A percentile compares a stretch with the other conserved stretches of the same genome.
These are phyloP conservation scores for Centropyge bicolor DNA, from an alignment of 2,797 vertebrate genomes.

Conservation along the genomic window DNA sequence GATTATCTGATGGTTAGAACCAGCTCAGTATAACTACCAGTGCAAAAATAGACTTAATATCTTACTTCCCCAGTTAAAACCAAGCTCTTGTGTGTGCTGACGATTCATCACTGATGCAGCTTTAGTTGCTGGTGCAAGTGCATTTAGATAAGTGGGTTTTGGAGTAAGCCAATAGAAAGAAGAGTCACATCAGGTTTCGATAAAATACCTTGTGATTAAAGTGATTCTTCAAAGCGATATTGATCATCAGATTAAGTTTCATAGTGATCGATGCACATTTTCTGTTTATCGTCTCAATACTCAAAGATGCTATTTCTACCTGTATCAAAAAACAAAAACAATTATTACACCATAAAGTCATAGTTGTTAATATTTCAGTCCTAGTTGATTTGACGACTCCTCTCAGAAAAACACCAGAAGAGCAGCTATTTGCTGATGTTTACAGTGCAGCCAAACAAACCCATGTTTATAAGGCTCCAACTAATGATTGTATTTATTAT, in stretches of 20 bases:
- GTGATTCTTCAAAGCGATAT: not conserved
- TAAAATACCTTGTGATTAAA: not conserved
- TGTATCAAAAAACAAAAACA: too few relatives aligned
- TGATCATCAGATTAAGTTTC: not conserved
- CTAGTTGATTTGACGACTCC: not conserved
- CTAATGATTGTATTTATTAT: not conserved
- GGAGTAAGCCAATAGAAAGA: not conserved
- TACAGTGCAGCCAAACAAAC: not conserved
- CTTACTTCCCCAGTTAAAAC: conserved; percentile 5
- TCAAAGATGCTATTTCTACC: not conserved
- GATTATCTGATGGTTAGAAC: not conserved
- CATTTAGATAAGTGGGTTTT: not conserved
- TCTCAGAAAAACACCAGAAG: not conserved
- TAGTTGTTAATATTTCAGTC: not conserved
- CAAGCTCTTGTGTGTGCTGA: not conserved
- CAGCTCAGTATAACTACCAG: not conserved
- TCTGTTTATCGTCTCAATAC: not conserved
- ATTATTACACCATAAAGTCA: not conserved
- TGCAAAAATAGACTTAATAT: conserved; percentile 4
- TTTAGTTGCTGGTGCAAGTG: not conserved
- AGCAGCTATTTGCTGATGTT: not conserved
- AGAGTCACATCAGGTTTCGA: not conserved
- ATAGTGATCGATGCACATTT: not conserved
- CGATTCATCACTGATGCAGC: not conserved
- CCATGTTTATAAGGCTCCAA: not conserved